A percentile compares a stretch with the other conserved stretches of the same genome.
These are phyloP conservation scores for Ptychochromis oligacanthus DNA, from an alignment of 2,113 vertebrate genomes.

Conservation along the genomic window DNA sequence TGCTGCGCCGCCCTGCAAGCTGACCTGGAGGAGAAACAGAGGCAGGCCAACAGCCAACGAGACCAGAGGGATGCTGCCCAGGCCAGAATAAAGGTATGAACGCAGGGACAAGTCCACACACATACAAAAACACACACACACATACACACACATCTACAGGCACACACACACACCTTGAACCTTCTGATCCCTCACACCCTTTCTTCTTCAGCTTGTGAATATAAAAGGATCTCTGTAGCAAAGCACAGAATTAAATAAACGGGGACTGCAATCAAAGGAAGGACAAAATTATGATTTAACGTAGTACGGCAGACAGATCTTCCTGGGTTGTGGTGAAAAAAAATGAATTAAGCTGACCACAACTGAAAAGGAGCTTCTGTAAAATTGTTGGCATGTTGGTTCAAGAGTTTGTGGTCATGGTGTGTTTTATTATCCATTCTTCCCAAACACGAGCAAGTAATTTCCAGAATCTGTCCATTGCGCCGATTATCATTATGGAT, in stretches of 20 bases:
- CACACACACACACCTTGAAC: slow-evolving; percentile 55
- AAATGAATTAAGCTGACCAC: slow-evolving; percentile 7
- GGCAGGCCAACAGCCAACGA: slow-evolving; percentile 82
- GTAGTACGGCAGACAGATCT: neutral
- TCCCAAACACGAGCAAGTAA: neutral
- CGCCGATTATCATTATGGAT: slow-evolving; percentile 23
- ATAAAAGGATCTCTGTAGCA: slow-evolving; percentile 46
- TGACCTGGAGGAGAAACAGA: slow-evolving; percentile 92
- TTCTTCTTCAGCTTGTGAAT: slow-evolving; percentile 44
- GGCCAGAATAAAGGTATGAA: slow-evolving; percentile 87
- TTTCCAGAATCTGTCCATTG: slow-evolving; percentile 14
- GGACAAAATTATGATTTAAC: slow-evolving; percentile 45
- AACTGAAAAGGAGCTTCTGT: neutral
- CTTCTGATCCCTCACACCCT: slow-evolving; percentile 39
- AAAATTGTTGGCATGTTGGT: slow-evolving; percentile 1
- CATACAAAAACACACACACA: no score
- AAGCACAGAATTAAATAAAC: slow-evolving; percentile 62
- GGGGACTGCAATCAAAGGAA: slow-evolving; percentile 50
- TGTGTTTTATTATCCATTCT: neutral
- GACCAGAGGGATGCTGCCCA: slow-evolving; percentile 82
- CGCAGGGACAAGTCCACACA: slow-evolving; percentile 45
- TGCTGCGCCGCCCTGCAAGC: slow-evolving; percentile 86
- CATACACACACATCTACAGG: no score
- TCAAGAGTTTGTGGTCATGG: neutral
- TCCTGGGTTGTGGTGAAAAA: neutral